Percentiles rank a stretch among this genome's conserved stretches.
Conservation (phyloP, 2,113 vertebrate genomes). For the Microcebus jonahi region DNA sequence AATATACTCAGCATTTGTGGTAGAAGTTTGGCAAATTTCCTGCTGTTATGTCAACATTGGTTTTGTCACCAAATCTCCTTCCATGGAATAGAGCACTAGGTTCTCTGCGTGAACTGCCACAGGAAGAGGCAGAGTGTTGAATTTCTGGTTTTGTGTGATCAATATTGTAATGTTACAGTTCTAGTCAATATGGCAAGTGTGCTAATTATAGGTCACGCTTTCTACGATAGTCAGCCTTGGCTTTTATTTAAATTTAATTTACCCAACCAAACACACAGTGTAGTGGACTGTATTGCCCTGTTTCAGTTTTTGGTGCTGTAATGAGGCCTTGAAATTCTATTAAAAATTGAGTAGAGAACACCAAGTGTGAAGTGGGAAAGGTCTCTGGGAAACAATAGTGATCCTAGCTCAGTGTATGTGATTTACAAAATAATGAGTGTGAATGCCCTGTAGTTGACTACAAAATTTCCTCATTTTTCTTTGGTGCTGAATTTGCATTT, state of each 20-base stretch:
- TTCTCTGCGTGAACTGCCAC: constrained; percentile 53
- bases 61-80: constrained; percentile 2
- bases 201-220: background rate
- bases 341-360: background rate
- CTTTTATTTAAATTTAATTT: constrained; percentile 27
- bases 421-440: background rate
- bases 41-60: constrained; percentile 7
- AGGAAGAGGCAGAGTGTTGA: background rate
- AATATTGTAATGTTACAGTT: background rate
- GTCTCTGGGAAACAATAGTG: background rate
- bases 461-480: background rate
- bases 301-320: background rate
- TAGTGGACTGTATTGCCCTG: background rate
- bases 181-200: background rate
- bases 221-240: background rate
- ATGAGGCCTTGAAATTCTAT: background rate
- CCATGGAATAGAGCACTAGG: constrained; percentile 56
- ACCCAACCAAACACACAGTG: background rate
- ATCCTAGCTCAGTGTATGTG: background rate
- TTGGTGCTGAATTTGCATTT: background rate
- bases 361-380: background rate
- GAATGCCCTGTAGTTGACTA: background rate
- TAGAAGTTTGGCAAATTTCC: constrained; percentile 59
- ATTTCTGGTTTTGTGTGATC: background rate
- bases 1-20: constrained; percentile 49